A percentile compares a stretch with the other conserved stretches of the same genome.
These are phyloP conservation scores for Ispidina picta DNA, from an alignment of 2,797 vertebrate genomes.

Conservation along the genomic window DNA sequence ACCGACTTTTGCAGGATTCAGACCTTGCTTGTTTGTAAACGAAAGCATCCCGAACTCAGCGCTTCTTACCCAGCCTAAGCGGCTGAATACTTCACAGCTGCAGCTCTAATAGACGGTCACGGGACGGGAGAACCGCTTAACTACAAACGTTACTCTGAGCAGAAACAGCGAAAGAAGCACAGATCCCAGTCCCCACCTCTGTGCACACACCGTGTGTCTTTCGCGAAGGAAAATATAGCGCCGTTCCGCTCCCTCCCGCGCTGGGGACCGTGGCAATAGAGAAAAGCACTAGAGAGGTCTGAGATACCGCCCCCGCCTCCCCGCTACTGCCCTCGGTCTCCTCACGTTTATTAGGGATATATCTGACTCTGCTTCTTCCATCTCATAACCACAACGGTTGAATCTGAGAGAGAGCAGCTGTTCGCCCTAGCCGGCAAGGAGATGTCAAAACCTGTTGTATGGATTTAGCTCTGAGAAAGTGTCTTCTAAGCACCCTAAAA, in stretches of 20 bases:
- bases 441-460: slow-evolving; percentile 28
- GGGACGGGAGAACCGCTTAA: background rate
- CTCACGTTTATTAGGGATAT: background rate
- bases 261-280: background rate
- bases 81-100: background rate
- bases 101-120: background rate
- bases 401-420: slow-evolving; percentile 7
- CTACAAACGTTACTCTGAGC: background rate
- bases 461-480: background rate
- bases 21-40: background rate
- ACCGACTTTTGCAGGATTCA: background rate
- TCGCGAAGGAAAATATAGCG: background rate
- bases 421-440: background rate
- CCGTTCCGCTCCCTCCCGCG: background rate
- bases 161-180: background rate
- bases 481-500: slow-evolving; percentile 6
- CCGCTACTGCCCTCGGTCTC: background rate
- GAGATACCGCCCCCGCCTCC: background rate
- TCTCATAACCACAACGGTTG: background rate
- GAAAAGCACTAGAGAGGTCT: background rate
- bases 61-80: background rate
- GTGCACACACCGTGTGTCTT: background rate
- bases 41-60: background rate
- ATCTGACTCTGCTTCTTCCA: background rate
- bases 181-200: background rate